Percentiles rank a stretch among this genome's conserved stretches.
Conservation (phyloP, 2,888 invertebrate genomes). For the Punctoribates punctum region DNA sequence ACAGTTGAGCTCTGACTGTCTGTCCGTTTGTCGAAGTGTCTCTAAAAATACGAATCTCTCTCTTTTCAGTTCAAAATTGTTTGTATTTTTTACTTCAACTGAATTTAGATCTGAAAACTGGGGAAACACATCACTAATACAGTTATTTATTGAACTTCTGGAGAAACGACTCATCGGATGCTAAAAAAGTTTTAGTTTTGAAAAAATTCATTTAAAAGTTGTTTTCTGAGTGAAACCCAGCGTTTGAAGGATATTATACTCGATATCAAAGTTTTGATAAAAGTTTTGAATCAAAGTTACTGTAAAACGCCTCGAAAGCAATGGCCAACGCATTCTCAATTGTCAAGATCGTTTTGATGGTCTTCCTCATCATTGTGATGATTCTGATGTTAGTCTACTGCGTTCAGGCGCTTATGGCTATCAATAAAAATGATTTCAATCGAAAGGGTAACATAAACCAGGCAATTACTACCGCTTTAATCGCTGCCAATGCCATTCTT, state of each 20-base stretch:
- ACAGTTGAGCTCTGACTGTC: neutral
- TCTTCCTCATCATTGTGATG: slow-evolving; percentile 40
- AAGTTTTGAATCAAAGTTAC: neutral
- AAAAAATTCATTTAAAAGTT: neutral
- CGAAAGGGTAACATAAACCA: slow-evolving; percentile 21
- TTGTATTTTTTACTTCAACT: neutral
- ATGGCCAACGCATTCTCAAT: slow-evolving; percentile 39
- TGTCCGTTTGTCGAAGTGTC: neutral
- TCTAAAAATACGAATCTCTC: neutral
- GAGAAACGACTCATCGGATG: neutral
- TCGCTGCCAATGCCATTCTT: slow-evolving; percentile 37
- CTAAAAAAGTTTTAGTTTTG: neutral
- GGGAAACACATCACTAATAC: neutral
- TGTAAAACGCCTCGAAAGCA: neutral
- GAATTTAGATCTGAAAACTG: neutral
- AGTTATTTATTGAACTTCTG: neutral
- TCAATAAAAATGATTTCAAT: slow-evolving; percentile 21
- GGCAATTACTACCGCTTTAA: slow-evolving; percentile 40
- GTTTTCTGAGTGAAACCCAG: neutral
- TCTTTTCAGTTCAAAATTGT: no score
- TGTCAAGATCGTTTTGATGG: slow-evolving; percentile 34
- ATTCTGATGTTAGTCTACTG: slow-evolving; percentile 41
- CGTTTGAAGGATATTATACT: neutral
- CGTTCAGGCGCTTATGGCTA: slow-evolving; percentile 33
- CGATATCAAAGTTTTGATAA: neutral